Percentiles rank a stretch among this genome's conserved stretches.
Conservation (phyloP, 92 coral and sea anemone genomes). For the Bergia sp. region DNA sequence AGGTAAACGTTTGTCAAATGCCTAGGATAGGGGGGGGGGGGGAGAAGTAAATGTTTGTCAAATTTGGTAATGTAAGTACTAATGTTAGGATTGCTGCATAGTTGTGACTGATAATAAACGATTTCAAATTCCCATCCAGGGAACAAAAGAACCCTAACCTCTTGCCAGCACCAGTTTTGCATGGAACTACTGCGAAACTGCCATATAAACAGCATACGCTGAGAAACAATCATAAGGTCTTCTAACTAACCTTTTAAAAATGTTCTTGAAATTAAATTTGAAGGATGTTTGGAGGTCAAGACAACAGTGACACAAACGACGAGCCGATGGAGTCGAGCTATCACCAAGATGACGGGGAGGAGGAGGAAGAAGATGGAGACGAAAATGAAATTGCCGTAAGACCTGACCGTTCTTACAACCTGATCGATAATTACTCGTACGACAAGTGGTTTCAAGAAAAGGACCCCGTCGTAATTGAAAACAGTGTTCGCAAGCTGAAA, state of each 20-base stretch:
- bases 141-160: no score
- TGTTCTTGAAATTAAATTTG: background rate
- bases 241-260: background rate
- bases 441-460: constrained; percentile 35
- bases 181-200: no score
- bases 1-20: no score
- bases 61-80: no score
- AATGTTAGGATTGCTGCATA: no score
- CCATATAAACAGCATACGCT: background rate
- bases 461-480: constrained; percentile 4
- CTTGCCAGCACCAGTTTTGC: no score
- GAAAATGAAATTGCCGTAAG: background rate
- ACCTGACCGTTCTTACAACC: background rate
- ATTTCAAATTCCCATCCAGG: no score
- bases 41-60: no score
- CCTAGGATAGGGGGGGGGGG: no score
- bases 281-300: background rate
- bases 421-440: background rate
- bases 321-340: background rate
- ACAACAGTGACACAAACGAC: background rate
- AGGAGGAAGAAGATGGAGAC: background rate
- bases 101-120: no score
- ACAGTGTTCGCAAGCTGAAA: constrained; percentile 3
- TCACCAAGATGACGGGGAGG: background rate
- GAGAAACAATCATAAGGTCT: no score